Base-by-base conservation (phyloP, 2,797 vertebrate species). In the Cynopterus sphinx region DNA sequence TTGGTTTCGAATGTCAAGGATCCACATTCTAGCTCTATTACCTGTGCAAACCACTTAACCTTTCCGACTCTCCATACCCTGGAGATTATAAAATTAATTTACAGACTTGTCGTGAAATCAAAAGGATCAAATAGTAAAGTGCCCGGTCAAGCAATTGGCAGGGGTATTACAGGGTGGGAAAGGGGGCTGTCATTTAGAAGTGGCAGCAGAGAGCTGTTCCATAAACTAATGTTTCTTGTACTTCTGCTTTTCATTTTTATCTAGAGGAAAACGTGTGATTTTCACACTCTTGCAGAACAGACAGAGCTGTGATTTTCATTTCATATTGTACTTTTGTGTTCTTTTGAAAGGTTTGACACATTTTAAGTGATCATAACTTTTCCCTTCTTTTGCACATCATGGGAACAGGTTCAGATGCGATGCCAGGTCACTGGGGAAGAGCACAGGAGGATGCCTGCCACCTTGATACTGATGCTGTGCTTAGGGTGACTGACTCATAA, bases 251-350 rank as follows among this genome's bases (percentile, higher is more conserved):
- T 82, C 36, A 24, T 73, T 78, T 83, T 75, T 46, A 71, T 26
- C 24, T 79, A 36, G 33, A 84, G 11, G 9, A 0, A 1, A 21
- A 75, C 49, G 33, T 13, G 55, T 86, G 83, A 79, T 46, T 70
- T 91, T 86, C 83, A 74, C 39, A 53, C 51, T 82, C 17, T 11
- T 46, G 31, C 22, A 55, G 86, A 94, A 86, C 57, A 96, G 94
- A 83, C 0, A 87, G 74, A 89, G 75, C 70, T 55, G 46, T 53
- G 75, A 61, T n/a, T 74, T 87, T 41, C 12, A 3, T 21, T 65
- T 83, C 59, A 22, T 70, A 71, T 43, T 67, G 95, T 91, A 57
- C 24, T 39, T 68, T 4, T 70, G 46, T 41, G 46, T 81, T 79
- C 59, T 94, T 93, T 31, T 59, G 21, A 46, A 92, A 93, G 46